These are phyloP conservation scores for Eulithis testata DNA, from an alignment of 2,888 invertebrate genomes.

Conservation along the genomic window DNA sequence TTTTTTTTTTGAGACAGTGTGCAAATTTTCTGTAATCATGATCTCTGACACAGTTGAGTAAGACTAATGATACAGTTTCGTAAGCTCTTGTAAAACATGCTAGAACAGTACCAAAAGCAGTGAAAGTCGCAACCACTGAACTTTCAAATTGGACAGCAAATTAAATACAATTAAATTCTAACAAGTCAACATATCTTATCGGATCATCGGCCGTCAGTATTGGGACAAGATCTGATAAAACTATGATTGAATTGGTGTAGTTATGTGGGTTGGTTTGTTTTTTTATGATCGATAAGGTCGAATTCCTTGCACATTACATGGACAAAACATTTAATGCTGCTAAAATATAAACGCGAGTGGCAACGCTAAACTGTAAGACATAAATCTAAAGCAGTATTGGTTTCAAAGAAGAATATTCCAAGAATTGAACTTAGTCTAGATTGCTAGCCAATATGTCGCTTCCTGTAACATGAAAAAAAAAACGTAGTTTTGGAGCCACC, in stretches of 20 bases:
- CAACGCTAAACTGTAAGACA: too few species aligned
- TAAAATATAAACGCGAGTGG: too few species aligned
- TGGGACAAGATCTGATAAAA: conserved; percentile 46
- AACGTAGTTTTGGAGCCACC: too few species aligned
- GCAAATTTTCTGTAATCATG: too few species aligned
- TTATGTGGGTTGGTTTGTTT: conserved; percentile 42
- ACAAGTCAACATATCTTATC: conserved; percentile 51
- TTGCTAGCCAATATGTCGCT: too few species aligned
- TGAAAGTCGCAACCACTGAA: conserved; percentile 43
- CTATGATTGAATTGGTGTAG: conserved; percentile 48
- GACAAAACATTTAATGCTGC: neutral
- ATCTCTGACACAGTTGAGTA: too few species aligned
- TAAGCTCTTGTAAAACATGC: conserved; percentile 28
- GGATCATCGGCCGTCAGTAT: conserved; percentile 35
- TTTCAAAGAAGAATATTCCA: too few species aligned
- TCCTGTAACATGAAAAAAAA: too few species aligned
- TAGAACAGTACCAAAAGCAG: conserved; percentile 33
- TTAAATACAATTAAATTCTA: conserved; percentile 52
- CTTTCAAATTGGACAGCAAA: conserved; percentile 45
- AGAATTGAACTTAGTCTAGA: too few species aligned
- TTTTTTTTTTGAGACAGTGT: too few species aligned
- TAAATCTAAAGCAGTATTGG: too few species aligned
- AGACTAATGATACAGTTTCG: conserved; percentile 11
- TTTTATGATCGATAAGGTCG: conserved; percentile 38
- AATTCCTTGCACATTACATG: conserved; percentile 22